Conservation (phyloP, 2,113 vertebrate species). For the Ptilonorhynchus violaceus region DNA sequence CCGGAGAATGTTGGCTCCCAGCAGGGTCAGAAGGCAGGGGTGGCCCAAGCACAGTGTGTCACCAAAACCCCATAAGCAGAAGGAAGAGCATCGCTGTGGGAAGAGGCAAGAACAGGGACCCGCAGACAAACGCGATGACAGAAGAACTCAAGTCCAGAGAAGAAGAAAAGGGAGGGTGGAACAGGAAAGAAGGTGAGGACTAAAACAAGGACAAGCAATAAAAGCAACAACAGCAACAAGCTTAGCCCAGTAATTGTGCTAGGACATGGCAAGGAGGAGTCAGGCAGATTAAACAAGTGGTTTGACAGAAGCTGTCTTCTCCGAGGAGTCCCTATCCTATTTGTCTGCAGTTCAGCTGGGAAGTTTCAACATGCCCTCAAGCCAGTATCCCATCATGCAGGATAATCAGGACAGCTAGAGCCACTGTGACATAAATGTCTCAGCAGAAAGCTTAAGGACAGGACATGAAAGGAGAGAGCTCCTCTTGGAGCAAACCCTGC, state of each 20-base stretch:
- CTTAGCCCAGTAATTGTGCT: not conserved
- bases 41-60: not conserved
- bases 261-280: not conserved
- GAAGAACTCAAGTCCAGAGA: not conserved
- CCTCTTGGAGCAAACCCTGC: not conserved
- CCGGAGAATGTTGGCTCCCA: not conserved
- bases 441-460: not conserved
- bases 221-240: not conserved
- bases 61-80: not conserved
- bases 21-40: not conserved
- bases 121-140: fast-evolving
- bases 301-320: not conserved
- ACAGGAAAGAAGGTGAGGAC: not conserved
- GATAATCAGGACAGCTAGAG: not conserved
- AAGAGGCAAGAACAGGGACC: not conserved
- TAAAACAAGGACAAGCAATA: not conserved
- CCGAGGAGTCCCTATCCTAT: not conserved
- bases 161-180: not conserved
- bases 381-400: not conserved
- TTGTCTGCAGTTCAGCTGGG: not conserved
- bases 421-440: not conserved
- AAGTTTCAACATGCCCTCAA: not conserved
- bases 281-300: not conserved
- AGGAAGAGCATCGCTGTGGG: fast-evolving
- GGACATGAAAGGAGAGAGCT: not conserved